These are phyloP conservation scores for Australoheros scitulus DNA, from an alignment of 2,113 vertebrate species.

Conservation along the genomic window DNA sequence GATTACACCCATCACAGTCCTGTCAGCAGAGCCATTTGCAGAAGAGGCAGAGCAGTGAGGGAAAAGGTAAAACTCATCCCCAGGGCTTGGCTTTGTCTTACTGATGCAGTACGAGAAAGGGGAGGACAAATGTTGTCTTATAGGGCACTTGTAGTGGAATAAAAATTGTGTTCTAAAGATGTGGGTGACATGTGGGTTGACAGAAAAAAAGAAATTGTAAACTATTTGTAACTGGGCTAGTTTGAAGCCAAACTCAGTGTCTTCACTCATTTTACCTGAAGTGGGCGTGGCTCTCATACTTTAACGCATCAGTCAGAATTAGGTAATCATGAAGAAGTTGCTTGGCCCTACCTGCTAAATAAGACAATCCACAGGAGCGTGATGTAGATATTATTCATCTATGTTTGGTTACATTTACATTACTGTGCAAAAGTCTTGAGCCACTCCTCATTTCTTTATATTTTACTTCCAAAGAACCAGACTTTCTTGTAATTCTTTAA, in stretches of 20 bases:
- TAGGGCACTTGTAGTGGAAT: background rate
- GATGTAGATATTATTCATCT: background rate
- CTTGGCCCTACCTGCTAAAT: background rate
- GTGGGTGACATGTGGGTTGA: background rate
- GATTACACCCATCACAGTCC: slow-evolving; percentile 38
- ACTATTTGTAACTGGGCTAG: background rate
- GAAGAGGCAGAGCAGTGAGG: slow-evolving; percentile 11
- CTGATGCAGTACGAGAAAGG: background rate
- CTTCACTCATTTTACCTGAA: background rate
- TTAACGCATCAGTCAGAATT: background rate
- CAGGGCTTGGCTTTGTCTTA: background rate
- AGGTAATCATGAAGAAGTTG: background rate
- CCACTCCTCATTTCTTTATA: background rate
- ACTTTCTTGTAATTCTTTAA: too few species aligned
- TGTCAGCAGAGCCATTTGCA: slow-evolving; percentile 42
- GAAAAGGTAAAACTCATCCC: slow-evolving; percentile 5
- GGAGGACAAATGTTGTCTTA: background rate
- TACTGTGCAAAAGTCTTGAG: background rate
- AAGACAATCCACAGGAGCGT: background rate
- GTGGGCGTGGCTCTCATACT: background rate
- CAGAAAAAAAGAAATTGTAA: background rate
- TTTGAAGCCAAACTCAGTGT: background rate
- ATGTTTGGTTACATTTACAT: background rate
- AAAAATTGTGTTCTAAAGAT: background rate
- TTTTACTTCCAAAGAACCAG: too few species aligned